Conservation (phyloP, 2,113 vertebrate genomes). For the Lynx canadensis region DNA sequence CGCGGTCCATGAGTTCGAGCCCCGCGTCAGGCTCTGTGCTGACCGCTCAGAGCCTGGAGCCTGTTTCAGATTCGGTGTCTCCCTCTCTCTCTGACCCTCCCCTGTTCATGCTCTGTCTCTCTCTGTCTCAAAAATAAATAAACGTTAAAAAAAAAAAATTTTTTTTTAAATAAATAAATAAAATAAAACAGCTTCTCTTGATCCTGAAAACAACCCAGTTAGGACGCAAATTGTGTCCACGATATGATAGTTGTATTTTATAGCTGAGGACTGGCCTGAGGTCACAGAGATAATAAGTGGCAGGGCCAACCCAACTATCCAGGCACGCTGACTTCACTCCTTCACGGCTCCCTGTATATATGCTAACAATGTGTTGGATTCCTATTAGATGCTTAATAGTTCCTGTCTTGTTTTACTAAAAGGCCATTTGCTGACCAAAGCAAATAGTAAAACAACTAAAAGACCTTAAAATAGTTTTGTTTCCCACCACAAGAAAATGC, state of each 20-base stretch:
- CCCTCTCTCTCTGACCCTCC: too few relatives aligned
- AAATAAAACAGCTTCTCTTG: neutral
- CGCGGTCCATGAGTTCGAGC: too few relatives aligned
- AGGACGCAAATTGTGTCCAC: neutral
- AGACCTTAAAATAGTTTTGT: neutral
- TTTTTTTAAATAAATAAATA: neutral
- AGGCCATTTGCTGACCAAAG: neutral
- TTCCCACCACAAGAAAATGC: constrained; percentile 27
- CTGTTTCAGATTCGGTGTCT: too few relatives aligned
- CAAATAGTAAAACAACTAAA: constrained; percentile 35
- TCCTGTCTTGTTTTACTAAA: neutral
- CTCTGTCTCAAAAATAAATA: too few relatives aligned
- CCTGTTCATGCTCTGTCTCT: too few relatives aligned
- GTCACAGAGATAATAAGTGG: neutral
- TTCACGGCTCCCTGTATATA: rapidly evolving
- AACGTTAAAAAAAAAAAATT: too few relatives aligned
- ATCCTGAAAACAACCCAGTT: neutral
- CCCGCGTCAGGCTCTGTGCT: too few relatives aligned
- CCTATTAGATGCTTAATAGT: neutral
- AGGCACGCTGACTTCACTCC: neutral
- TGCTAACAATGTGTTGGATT: neutral
- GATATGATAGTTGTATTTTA: neutral
- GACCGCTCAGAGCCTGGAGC: too few relatives aligned
- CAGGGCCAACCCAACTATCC: too few relatives aligned
- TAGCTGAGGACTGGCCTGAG: neutral